Evolutionary conservation across 2,888 invertebrate species (phyloP).

Genomic region (Drosophila emarginata): DNA sequence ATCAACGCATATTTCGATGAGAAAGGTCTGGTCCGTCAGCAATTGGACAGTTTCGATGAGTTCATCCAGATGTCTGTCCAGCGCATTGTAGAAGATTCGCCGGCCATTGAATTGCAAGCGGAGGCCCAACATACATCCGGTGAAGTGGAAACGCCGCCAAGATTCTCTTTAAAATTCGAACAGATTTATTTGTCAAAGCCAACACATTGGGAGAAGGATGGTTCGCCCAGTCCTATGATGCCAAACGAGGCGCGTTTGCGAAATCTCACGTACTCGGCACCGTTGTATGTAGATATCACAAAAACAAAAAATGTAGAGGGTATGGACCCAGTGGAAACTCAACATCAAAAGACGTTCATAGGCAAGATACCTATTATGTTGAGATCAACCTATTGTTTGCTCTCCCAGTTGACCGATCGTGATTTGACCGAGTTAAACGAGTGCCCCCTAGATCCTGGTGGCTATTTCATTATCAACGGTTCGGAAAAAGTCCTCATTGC

Average conservation of each 20-base stretch:
- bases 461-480: constrained; percentile 99
- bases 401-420: constrained; percentile 97
- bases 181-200: constrained; percentile 99
- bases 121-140: constrained; percentile 98
- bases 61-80: constrained; percentile 99
- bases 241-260: constrained; percentile 99
- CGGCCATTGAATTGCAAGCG: constrained; percentile 97
- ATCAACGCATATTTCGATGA: constrained; percentile 99
- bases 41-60: constrained; percentile 99
- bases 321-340: constrained; percentile 93
- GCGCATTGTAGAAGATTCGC: constrained; percentile 99
- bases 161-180: constrained; percentile 97
- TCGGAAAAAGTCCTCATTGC: constrained; percentile 99
- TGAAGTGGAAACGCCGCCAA: constrained; percentile 94
- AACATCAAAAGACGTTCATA: constrained; percentile 89
- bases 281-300: constrained; percentile 98
- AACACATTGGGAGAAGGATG: constrained; percentile 99
- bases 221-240: constrained; percentile 99
- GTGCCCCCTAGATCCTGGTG: constrained; percentile 99
- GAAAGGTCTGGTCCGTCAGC: constrained; percentile 99
- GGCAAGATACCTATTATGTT: constrained; percentile 99
- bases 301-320: constrained; percentile 97
- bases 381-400: constrained; percentile 97
- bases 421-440: constrained; percentile 99
- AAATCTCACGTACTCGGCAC: constrained; percentile 98